Evolutionary conservation across 2,888 invertebrate genomes (phyloP), one percentile per base, ranked within the genome.

Genomic region (Lasioglossum morio): DNA sequence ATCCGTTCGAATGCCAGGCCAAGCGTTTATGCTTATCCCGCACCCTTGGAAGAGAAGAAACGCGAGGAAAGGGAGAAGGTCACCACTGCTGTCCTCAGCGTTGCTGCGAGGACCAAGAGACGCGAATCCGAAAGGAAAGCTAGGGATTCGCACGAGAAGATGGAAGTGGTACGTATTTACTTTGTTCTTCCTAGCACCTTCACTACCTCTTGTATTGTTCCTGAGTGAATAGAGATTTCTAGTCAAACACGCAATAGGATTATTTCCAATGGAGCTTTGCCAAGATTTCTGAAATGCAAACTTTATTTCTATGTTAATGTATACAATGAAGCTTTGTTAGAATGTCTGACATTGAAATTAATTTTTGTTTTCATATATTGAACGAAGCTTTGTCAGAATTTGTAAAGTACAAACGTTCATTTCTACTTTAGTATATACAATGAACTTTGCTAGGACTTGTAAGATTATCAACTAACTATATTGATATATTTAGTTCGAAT

Each of bases 51-150:
- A 96, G 99, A 99, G 95, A 99, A 99, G 96, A 99, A 99, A 96
- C 98, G 99, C 63, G 99, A 99, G 94, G 99, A 99, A 95, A 97
- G 98, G 57, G 99, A 99, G 95, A 98, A 99, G 94, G 99, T 99
- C 4, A 99, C 99, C 84, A 99, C 99, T 8, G 99, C 99, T 1
- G 98, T 99, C 2, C 96, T 99, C 74, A 99, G 99, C 93, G 99
- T 99, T 93, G 99, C 99, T 0, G 99, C 99, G 0, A 97, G 99
- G 87, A 98, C 98, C 86, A 97, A 98, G 93, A 97, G 98, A 92
- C 97, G 99, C 90, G 98, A 98, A 94, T 97, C 97, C 72, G 98
- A 98, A 82, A 96, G 96, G 86, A 96, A 96, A 72, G 96, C 96
- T 63, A 95, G 96, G 57, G 95, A 96, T 92, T 96, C 96, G 10